Conservation (phyloP, 2,113 vertebrate genomes). For the Tautogolabrus adspersus region DNA sequence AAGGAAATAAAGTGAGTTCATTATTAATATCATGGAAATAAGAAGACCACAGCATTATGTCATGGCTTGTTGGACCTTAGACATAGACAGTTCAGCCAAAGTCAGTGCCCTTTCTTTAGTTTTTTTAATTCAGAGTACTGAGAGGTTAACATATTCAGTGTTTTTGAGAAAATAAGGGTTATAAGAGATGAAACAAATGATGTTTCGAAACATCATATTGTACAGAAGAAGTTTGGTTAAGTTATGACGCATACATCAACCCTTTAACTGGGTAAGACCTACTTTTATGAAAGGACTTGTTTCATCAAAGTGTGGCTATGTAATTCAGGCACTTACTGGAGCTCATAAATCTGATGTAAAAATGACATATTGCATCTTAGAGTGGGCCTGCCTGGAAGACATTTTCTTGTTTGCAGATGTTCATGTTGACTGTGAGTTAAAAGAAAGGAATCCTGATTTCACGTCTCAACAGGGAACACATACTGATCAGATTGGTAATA, state of each 20-base stretch:
- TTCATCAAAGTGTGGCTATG: constrained; percentile 9
- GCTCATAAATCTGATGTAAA: constrained; percentile 32
- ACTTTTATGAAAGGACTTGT: constrained; percentile 16
- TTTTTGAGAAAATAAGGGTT: no score
- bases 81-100: neutral
- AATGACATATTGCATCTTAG: constrained; percentile 43
- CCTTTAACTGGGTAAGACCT: neutral
- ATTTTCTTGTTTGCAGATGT: constrained; percentile 49
- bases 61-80: no score
- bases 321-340: neutral
- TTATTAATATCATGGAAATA: neutral
- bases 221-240: no score
- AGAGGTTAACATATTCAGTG: no score
- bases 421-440: constrained; percentile 45
- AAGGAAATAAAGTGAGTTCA: neutral
- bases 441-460: constrained; percentile 64
- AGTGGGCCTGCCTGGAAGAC: constrained; percentile 19
- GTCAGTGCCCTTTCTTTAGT: neutral
- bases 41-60: neutral
- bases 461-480: constrained; percentile 29
- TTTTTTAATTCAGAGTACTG: neutral
- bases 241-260: neutral
- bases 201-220: no score
- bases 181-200: no score
- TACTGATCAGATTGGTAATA: constrained; percentile 1